These are phyloP conservation scores for Dromiciops gliroides DNA, from an alignment of 2,113 vertebrate genomes.

Conservation along the genomic window DNA sequence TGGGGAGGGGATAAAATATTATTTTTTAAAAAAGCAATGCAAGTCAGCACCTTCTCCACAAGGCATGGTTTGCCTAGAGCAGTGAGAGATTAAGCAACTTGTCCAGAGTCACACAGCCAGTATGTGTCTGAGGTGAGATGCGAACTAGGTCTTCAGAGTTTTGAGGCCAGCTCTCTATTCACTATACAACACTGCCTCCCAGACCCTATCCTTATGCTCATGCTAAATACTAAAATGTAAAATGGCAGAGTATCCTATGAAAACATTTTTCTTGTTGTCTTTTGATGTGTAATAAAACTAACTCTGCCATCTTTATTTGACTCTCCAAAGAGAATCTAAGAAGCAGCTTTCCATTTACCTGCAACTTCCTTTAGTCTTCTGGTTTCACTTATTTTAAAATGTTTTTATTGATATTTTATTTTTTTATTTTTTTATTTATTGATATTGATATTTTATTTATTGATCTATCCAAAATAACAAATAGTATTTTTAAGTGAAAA, in stretches of 20 bases:
- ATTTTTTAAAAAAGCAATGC: not conserved
- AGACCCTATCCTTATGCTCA: not conserved
- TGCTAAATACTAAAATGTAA: not conserved
- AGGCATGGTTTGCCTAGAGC: not conserved
- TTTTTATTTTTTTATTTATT: not conserved
- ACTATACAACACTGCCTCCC: not conserved
- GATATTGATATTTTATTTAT: not conserved
- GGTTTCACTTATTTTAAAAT: not conserved
- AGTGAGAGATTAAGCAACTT: not conserved
- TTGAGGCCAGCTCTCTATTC: not conserved
- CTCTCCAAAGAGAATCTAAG: not conserved
- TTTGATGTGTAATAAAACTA: not conserved
- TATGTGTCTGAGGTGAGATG: not conserved
- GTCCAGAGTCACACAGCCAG: not conserved
- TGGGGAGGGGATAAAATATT: not conserved
- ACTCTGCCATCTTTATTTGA: not conserved
- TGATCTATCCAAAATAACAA: not conserved
- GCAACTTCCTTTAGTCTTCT: not conserved
- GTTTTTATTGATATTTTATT: not conserved
- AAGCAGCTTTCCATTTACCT: not conserved
- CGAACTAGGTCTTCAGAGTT: not conserved
- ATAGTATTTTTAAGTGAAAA: not conserved
- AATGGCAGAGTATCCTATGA: not conserved
- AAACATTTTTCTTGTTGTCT: not conserved
- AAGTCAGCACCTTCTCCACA: not conserved